Conservation (phyloP, 2,888 invertebrate species). For the Machimus atricapillus region DNA sequence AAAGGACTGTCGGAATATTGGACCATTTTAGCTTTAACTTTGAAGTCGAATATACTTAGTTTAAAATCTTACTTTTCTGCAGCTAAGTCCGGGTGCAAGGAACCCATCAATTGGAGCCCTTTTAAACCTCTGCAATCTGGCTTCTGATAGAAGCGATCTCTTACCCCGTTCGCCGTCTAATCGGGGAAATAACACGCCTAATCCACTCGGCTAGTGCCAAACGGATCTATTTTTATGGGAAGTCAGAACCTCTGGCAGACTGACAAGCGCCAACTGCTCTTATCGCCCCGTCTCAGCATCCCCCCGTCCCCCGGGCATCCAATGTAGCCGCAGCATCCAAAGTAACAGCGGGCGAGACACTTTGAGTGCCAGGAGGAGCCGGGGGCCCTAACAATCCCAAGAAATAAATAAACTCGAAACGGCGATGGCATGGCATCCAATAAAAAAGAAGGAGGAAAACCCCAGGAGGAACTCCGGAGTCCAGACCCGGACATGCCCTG, state of each 20-base stretch:
- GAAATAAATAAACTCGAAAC: neutral
- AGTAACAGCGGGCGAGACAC: neutral
- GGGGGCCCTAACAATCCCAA: neutral
- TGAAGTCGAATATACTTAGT: neutral
- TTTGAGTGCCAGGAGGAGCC: neutral
- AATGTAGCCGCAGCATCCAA: neutral
- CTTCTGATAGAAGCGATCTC: neutral
- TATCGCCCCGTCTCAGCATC: neutral
- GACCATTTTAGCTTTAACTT: neutral
- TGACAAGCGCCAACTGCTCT: slow-evolving; percentile 21
- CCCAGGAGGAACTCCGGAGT: neutral
- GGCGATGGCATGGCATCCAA: neutral
- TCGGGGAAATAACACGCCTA: neutral
- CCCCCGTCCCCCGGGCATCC: neutral
- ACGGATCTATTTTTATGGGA: neutral
- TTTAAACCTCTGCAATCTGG: neutral
- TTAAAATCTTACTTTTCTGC: neutral
- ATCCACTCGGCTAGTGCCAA: neutral
- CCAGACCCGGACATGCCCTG: neutral
- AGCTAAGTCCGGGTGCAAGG: neutral
- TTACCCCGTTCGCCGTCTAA: neutral
- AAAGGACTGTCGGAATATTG: too few species aligned
- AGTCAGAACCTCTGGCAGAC: neutral
- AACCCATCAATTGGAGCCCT: neutral
- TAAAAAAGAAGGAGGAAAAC: neutral